Evolutionary conservation across 30 jellyfish, hydroid and myxozoan genomes (phyloP).

Genomic region (Aurelia sp.): DNA sequence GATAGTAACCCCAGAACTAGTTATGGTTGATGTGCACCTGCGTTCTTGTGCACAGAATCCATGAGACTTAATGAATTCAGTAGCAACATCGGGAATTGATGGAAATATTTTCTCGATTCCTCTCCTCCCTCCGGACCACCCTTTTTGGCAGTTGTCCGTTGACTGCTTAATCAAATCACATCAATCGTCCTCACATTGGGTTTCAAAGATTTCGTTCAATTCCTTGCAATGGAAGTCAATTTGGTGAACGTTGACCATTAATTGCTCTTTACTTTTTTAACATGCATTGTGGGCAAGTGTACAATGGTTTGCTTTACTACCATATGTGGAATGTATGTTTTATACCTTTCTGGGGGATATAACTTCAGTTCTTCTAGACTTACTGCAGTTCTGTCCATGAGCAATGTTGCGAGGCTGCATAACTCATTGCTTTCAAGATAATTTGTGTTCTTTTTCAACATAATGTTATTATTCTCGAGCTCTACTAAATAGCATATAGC

Average conservation of each 20-base stretch:
- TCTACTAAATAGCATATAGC: no score
- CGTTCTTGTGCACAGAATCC: slow-evolving; percentile 23
- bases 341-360: slow-evolving; percentile 5
- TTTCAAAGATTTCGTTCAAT: slow-evolving; percentile 7
- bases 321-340: slow-evolving; percentile 10
- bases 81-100: slow-evolving; percentile 7
- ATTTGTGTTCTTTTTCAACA: no score
- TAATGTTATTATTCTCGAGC: no score
- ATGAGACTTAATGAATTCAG: slow-evolving; percentile 23
- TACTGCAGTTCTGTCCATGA: background rate
- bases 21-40: slow-evolving; percentile 1
- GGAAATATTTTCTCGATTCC: background rate
- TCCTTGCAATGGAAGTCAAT: slow-evolving; percentile 10
- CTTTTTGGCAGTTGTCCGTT: slow-evolving; percentile 13
- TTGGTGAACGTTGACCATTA: slow-evolving; percentile 21
- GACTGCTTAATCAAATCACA: slow-evolving; percentile 1
- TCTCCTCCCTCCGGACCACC: background rate
- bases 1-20: slow-evolving; percentile 35
- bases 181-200: background rate
- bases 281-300: slow-evolving; percentile 8
- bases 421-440: no score
- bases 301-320: slow-evolving; percentile 2
- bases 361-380: background rate
- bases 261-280: slow-evolving; percentile 1
- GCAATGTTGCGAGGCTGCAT: no score